phyloP scores from a whole-genome alignment of 1,140 invertebrate genomes.

The Drosophila varians region DNA sequence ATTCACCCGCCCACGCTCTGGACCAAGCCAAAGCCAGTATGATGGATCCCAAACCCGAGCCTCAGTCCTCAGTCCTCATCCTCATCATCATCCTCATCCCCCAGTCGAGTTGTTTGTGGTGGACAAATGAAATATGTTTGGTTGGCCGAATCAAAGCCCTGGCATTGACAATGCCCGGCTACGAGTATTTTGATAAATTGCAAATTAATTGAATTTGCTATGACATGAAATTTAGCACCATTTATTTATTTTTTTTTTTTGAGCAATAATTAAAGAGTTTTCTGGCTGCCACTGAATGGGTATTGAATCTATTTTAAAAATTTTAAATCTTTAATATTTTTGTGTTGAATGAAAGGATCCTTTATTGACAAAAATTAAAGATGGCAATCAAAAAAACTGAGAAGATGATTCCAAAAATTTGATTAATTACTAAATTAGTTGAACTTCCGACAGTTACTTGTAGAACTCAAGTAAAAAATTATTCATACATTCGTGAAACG shows the following conservation, averaged over 20 bases:
- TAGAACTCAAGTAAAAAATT: not conserved
- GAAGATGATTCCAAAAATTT: not conserved
- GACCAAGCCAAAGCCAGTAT: no score
- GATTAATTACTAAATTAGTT: not conserved
- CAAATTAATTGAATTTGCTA: constrained; percentile 52
- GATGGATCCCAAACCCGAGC: not conserved
- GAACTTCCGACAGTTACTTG: not conserved
- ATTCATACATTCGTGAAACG: not conserved
- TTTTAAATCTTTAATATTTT: constrained; percentile 19
- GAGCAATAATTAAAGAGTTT: constrained; percentile 44
- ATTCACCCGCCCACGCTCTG: not conserved
- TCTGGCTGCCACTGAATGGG: constrained; percentile 6
- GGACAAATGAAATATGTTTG: constrained; percentile 52
- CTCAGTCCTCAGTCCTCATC: constrained; percentile 1
- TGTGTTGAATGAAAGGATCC: no score
- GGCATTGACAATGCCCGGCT: constrained; percentile 27
- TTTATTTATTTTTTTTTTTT: no score
- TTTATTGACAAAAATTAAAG: no score
- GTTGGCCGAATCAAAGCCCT: constrained; percentile 43
- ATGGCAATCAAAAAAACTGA: not conserved
- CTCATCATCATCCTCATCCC: no score
- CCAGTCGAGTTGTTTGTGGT: constrained; percentile 39
- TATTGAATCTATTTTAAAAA: constrained; percentile 2
- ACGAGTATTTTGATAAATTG: constrained; percentile 50
- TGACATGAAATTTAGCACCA: constrained; percentile 44